Conservation (phyloP, 2,797 vertebrate genomes). For the Thamnophis elegans region DNA sequence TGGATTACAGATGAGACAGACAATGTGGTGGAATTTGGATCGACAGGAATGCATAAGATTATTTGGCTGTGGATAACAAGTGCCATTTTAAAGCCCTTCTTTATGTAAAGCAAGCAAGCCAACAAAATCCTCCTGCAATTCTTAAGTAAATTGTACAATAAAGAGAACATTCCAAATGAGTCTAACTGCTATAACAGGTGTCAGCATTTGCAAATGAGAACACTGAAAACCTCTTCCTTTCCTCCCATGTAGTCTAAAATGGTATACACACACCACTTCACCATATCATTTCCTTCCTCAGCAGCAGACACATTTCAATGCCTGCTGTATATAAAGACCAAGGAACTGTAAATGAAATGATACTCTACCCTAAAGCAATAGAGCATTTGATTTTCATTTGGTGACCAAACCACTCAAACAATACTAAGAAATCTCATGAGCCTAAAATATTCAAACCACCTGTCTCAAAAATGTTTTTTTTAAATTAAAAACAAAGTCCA, state of each 20-base stretch:
- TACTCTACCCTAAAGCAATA: slow-evolving; percentile 38
- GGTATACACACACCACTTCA: not conserved
- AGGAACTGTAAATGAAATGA: slow-evolving; percentile 13
- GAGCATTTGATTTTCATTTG: slow-evolving; percentile 44
- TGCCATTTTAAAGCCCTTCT: not conserved
- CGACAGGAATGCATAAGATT: not conserved
- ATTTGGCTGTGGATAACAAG: not conserved
- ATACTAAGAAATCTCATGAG: slow-evolving; percentile 53
- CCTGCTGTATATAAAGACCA: not conserved
- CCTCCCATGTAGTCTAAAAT: not conserved
- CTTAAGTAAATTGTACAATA: not conserved
- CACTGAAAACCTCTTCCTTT: not conserved
- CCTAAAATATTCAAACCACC: slow-evolving; percentile 48
- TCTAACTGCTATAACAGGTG: not conserved
- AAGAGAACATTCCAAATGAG: not conserved
- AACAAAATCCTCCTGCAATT: not conserved
- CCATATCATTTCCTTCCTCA: not conserved
- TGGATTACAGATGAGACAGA: not conserved
- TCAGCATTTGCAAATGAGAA: not conserved
- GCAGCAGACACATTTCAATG: not conserved
- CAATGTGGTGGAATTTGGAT: not conserved
- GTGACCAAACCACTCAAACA: slow-evolving; percentile 48
- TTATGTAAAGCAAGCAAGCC: not conserved
- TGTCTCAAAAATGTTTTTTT: not conserved
- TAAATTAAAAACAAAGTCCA: not conserved